Conservation (phyloP, 1,140 invertebrate species). For the Melanaphis sacchari region DNA sequence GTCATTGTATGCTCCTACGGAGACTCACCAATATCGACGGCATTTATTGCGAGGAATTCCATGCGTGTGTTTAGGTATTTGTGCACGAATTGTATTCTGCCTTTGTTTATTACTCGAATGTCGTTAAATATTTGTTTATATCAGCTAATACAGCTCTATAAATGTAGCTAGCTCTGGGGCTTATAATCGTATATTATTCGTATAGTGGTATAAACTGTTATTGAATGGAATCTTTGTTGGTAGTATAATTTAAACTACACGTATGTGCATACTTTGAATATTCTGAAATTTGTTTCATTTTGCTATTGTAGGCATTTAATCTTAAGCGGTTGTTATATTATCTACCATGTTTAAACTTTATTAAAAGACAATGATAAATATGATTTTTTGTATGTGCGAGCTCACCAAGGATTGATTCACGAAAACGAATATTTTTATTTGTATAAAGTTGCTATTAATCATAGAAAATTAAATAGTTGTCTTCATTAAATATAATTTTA, state of each 20-base stretch:
- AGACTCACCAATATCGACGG: not conserved
- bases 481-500: no score
- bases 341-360: not conserved
- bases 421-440: no score
- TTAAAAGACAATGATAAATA: no score
- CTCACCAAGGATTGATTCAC: no score
- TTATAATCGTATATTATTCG: not conserved
- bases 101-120: not conserved
- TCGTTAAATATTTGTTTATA: conserved; percentile 20
- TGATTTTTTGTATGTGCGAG: no score
- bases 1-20: not conserved
- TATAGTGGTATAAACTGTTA: not conserved
- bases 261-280: not conserved
- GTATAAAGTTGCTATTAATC: no score
- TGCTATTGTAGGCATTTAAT: not conserved
- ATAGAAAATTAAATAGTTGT: no score
- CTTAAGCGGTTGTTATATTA: not conserved
- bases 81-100: not conserved
- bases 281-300: not conserved
- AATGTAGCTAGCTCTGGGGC: not conserved
- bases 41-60: not conserved
- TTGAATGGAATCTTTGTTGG: not conserved
- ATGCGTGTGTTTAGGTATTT: not conserved
- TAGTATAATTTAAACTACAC: not conserved
- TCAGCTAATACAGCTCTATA: not conserved